Percentiles rank a stretch among this genome's conserved stretches.
phyloP scores from a whole-genome alignment of 2,113 vertebrate species.

The Phylloscopus trochilus region DNA sequence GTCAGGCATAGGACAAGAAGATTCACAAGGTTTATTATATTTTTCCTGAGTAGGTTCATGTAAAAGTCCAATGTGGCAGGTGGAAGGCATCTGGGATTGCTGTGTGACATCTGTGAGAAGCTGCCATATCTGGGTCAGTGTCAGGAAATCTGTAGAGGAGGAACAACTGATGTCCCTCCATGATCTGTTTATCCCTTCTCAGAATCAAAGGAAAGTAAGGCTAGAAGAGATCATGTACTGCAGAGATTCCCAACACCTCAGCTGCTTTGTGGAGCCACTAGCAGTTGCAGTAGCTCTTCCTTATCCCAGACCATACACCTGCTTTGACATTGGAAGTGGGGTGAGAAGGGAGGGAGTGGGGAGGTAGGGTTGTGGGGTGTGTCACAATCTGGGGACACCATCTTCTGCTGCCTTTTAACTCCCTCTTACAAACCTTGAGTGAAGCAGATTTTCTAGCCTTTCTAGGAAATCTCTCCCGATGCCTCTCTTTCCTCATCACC shows the following conservation, averaged over 20 bases:
- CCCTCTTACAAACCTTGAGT: not conserved
- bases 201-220: not conserved
- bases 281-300: not conserved
- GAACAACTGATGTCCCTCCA: not conserved
- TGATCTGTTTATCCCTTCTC: not conserved
- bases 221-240: fast-evolving
- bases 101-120: not conserved
- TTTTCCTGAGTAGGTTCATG: not conserved
- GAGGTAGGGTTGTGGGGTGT: not conserved
- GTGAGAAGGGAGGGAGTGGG: no score
- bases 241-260: not conserved
- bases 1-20: not conserved
- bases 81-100: not conserved
- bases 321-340: not conserved
- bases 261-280: not conserved
- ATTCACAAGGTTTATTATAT: not conserved
- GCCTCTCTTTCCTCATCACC: not conserved
- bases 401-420: not conserved
- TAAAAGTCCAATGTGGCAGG: not conserved
- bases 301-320: not conserved
- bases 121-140: not conserved
- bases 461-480: not conserved
- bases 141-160: not conserved
- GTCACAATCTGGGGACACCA: not conserved
- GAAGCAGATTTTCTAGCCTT: not conserved